A percentile compares a stretch with the other conserved stretches of the same genome.
Conservation (phyloP, 2,797 vertebrate species). For the Macrochelys suwanniensis region DNA sequence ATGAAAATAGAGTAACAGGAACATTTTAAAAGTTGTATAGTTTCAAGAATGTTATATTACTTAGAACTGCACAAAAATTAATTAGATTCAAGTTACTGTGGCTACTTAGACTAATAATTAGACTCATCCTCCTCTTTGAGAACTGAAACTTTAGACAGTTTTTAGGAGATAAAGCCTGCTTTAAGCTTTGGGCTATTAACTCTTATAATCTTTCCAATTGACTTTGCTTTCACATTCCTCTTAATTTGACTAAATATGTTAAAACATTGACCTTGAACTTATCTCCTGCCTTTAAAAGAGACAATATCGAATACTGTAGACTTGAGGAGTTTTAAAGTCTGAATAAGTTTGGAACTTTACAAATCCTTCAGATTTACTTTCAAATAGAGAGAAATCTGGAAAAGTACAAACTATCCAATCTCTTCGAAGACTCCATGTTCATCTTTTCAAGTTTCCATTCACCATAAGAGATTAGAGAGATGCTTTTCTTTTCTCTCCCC, state of each 20-base stretch:
- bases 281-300: conserved; percentile 30
- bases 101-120: conserved; percentile 58
- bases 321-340: not conserved
- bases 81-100: conserved; percentile 36
- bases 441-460: not conserved
- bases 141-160: conserved; percentile 28
- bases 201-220: conserved; percentile 32
- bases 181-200: conserved; percentile 53
- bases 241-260: conserved; percentile 37
- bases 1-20: not conserved
- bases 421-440: not conserved
- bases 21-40: conserved; percentile 2
- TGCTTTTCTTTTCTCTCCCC: not conserved
- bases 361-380: conserved; percentile 2
- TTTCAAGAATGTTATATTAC: conserved; percentile 43
- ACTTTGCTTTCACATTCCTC: conserved; percentile 5
- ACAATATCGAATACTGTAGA: not conserved
- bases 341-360: not conserved
- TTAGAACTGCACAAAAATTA: conserved; percentile 38
- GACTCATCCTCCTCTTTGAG: conserved; percentile 29
- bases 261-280: conserved; percentile 39
- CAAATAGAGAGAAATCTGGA: not conserved
- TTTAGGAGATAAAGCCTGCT: conserved; percentile 17
- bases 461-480: not conserved
- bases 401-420: not conserved